Percentiles rank a stretch among this genome's conserved stretches.
phyloP scores from a whole-genome alignment of 2,888 invertebrate genomes.

The Sthenelais limicola region DNA sequence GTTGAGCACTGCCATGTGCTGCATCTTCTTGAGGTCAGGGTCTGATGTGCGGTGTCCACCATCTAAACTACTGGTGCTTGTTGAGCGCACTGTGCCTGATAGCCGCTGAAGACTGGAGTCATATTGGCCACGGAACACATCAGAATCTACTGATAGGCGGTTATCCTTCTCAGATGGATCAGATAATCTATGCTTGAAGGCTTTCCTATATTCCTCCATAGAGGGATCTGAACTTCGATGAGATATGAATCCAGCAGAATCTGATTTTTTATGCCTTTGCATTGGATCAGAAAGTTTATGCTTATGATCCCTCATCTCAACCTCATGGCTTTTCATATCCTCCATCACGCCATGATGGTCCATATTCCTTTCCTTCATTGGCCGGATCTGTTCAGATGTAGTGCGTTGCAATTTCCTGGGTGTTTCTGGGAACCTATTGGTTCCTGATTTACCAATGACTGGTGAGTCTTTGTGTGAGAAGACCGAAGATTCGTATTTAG shows the following conservation, averaged over 20 bases:
- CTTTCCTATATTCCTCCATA: conserved; percentile 1
- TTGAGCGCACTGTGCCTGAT: neutral
- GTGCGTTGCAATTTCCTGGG: conserved; percentile 53
- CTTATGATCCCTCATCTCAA: neutral
- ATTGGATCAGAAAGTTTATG: neutral
- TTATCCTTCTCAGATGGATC: conserved; percentile 20
- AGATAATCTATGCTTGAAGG: neutral
- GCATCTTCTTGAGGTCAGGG: conserved; percentile 83
- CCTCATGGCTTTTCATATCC: neutral
- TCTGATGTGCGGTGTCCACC: conserved; percentile 69
- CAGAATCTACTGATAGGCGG: conserved; percentile 39
- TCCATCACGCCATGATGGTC: conserved; percentile 9
- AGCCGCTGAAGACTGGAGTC: conserved; percentile 25
- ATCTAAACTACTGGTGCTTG: conserved; percentile 40
- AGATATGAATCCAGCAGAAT: neutral
- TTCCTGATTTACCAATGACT: too few relatives aligned
- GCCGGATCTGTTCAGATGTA: conserved; percentile 58
- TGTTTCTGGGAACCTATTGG: conserved; percentile 12
- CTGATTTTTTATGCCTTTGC: conserved; percentile 22
- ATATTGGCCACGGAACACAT: conserved; percentile 20
- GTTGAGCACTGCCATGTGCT: conserved; percentile 83
- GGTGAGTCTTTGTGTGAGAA: conserved; percentile 24
- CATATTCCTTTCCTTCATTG: conserved; percentile 56
- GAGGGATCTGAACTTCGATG: conserved; percentile 20
- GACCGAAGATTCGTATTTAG: conserved; percentile 1